Conservation (phyloP, 2,888 invertebrate species). For the Azorinus chamasolen region DNA sequence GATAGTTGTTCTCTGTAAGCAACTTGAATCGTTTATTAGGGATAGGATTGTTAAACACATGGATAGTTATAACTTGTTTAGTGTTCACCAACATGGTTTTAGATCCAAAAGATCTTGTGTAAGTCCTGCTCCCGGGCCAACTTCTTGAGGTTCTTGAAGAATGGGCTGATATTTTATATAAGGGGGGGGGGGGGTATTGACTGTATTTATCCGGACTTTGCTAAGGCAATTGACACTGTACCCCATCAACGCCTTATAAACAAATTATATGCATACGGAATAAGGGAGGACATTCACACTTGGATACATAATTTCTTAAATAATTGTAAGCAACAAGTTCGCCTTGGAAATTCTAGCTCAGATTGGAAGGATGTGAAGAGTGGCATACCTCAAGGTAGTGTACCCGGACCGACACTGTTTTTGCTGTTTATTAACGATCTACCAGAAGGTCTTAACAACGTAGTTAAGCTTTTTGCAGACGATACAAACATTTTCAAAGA, state of each 20-base stretch:
- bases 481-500: constrained; percentile 10
- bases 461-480: constrained; percentile 12
- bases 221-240: constrained; percentile 22
- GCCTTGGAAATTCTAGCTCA: background rate
- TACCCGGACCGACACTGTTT: constrained; percentile 10
- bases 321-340: constrained; percentile 1
- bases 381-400: constrained; percentile 23
- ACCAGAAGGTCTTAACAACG: background rate
- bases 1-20: background rate
- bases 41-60: constrained; percentile 3
- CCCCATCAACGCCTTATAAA: constrained; percentile 1
- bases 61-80: constrained; percentile 10
- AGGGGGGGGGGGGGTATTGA: constrained; percentile 1
- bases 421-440: constrained; percentile 18
- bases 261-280: constrained; percentile 14
- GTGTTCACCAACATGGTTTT: constrained; percentile 12
- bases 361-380: background rate
- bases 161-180: constrained; percentile 6
- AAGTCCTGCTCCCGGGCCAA: no score
- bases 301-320: constrained; percentile 17
- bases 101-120: background rate
- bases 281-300: background rate
- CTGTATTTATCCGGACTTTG: constrained; percentile 12
- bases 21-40: constrained; percentile 3
- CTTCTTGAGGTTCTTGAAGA: constrained; percentile 4